Conservation (phyloP, 2,113 vertebrate genomes). For the Otocyon megalotis region DNA sequence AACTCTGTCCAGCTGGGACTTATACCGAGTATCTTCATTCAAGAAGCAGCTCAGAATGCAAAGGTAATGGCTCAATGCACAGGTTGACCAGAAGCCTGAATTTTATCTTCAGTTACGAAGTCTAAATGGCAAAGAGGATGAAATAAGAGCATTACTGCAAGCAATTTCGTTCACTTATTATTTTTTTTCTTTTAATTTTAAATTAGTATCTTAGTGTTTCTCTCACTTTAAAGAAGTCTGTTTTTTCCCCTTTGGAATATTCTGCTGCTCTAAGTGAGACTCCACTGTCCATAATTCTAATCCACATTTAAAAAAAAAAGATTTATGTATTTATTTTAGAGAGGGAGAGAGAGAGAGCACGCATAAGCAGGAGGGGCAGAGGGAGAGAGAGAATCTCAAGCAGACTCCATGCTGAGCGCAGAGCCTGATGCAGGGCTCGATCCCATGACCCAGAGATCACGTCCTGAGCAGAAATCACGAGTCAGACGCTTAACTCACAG, state of each 20-base stretch:
- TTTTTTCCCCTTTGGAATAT: not conserved
- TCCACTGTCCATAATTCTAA: not conserved
- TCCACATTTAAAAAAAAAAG: not conserved
- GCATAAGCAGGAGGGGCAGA: not conserved
- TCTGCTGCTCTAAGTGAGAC: not conserved
- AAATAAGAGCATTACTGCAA: not conserved
- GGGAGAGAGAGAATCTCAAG: not conserved
- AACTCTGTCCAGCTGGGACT: constrained; percentile 93
- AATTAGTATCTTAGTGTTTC: not conserved
- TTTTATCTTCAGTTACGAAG: not conserved
- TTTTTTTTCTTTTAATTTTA: constrained; percentile 10
- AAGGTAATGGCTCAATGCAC: constrained; percentile 87
- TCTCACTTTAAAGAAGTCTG: not conserved
- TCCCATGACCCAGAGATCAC: not conserved
- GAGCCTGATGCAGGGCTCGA: not conserved
- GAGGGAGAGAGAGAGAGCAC: not conserved
- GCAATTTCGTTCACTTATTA: not conserved
- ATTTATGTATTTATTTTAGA: not conserved
- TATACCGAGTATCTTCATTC: constrained; percentile 96
- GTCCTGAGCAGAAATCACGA: not conserved
- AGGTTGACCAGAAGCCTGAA: not conserved
- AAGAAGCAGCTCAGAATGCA: constrained; percentile 93
- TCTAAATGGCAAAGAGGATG: not conserved
- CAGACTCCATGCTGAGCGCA: not conserved
- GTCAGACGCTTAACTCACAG: not conserved